Evolutionary conservation across 2,888 invertebrate species (phyloP).

Genomic region (Bimastos eiseni): DNA sequence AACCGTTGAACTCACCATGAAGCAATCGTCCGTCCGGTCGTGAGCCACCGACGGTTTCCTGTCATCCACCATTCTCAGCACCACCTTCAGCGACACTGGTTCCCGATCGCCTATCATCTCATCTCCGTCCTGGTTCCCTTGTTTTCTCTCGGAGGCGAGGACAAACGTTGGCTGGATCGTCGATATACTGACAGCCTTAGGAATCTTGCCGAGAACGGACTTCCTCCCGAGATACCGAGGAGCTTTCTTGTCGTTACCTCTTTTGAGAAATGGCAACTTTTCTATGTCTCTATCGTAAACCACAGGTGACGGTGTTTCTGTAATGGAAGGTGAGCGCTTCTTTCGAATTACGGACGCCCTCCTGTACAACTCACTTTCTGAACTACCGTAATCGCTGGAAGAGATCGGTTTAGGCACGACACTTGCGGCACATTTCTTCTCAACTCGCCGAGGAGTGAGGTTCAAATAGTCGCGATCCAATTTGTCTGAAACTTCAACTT

Average conservation of each 20-base stretch:
- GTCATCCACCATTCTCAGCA: not conserved
- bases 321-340: not conserved
- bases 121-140: not conserved
- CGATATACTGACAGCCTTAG: not conserved
- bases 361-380: not conserved
- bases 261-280: not conserved
- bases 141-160: not conserved
- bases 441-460: not conserved
- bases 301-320: not conserved
- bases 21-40: constrained; percentile 4
- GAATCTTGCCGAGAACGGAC: not conserved
- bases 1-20: constrained; percentile 6
- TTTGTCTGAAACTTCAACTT: not conserved
- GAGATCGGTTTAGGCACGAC: not conserved
- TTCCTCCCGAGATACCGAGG: not conserved
- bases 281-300: not conserved
- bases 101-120: not conserved
- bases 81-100: not conserved
- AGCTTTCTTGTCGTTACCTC: not conserved
- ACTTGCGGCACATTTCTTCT: not conserved
- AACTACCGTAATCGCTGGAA: not conserved
- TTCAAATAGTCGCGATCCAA: not conserved
- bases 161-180: constrained; percentile 9
- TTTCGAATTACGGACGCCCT: not conserved
- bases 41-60: not conserved